A percentile compares a stretch with the other conserved stretches of the same genome.
These are phyloP conservation scores for Lathronympha strigana DNA, from an alignment of 2,888 invertebrate genomes.

Conservation along the genomic window DNA sequence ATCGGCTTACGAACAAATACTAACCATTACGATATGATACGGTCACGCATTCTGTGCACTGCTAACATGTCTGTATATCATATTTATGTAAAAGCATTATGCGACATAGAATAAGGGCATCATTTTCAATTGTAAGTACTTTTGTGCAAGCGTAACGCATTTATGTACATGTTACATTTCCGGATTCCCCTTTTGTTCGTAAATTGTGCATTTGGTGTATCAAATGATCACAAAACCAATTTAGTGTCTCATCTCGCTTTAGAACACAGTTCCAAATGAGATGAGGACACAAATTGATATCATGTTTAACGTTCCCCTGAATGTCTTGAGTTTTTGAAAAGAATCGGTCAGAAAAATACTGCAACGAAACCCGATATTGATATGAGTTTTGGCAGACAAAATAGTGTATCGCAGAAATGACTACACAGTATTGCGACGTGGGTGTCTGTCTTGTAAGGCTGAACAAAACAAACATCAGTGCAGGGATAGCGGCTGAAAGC, in stretches of 20 bases:
- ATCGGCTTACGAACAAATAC: constrained; percentile 55
- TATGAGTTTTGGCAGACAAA: constrained; percentile 23
- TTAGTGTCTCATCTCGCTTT: too few species aligned
- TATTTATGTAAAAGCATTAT: background rate
- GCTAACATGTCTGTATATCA: background rate
- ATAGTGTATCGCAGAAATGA: constrained; percentile 13
- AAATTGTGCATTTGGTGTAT: background rate
- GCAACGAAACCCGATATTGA: constrained; percentile 4
- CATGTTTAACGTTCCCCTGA: too few species aligned
- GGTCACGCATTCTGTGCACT: constrained; percentile 20
- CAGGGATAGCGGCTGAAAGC: constrained; percentile 44
- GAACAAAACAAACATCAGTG: constrained; percentile 45
- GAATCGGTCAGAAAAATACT: constrained; percentile 8
- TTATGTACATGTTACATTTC: background rate
- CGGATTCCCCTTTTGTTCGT: background rate
- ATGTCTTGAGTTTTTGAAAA: too few species aligned
- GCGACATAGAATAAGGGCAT: too few species aligned
- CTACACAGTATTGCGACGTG: constrained; percentile 21
- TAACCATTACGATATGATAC: constrained; percentile 48
- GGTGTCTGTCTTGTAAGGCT: constrained; percentile 24
- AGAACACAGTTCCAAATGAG: too few species aligned
- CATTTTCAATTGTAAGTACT: too few species aligned
- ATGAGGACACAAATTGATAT: too few species aligned
- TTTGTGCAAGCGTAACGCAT: background rate
- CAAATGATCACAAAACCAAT: background rate